Conservation (phyloP, 2,797 vertebrate genomes). For the Argya squamiceps region DNA sequence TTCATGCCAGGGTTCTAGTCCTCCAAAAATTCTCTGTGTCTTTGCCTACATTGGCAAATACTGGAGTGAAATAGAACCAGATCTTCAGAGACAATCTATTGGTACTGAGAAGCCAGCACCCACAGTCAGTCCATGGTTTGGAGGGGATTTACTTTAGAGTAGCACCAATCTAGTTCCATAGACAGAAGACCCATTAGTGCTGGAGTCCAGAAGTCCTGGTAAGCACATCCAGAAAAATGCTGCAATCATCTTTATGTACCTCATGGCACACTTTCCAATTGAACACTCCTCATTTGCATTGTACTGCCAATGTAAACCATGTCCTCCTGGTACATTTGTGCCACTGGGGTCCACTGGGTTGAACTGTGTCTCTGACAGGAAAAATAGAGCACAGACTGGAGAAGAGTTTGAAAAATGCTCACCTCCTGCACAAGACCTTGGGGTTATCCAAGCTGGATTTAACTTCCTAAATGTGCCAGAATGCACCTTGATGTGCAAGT, state of each 20-base stretch:
- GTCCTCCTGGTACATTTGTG: not conserved
- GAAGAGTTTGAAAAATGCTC: not conserved
- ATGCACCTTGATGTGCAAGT: not conserved
- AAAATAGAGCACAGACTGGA: not conserved
- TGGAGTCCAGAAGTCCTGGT: not conserved
- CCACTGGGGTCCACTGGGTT: not conserved
- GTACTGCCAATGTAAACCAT: not conserved
- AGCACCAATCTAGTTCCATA: not conserved
- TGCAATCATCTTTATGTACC: not conserved
- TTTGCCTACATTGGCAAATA: not conserved
- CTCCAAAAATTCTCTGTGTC: not conserved
- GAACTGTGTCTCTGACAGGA: not conserved
- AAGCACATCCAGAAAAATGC: not conserved
- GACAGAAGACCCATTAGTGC: not conserved
- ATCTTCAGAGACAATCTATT: not conserved
- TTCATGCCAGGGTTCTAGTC: not conserved
- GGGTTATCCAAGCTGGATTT: not conserved
- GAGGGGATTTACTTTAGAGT: not conserved
- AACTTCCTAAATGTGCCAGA: not conserved
- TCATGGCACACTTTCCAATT: not conserved
- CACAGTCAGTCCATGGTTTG: not conserved
- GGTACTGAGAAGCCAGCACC: not conserved
- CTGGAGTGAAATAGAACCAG: not conserved
- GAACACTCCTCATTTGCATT: accelerated
- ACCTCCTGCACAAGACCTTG: not conserved